Evolutionary conservation across 2,888 invertebrate genomes (phyloP).

Genomic region (Lordiphosa andalusiaca): DNA sequence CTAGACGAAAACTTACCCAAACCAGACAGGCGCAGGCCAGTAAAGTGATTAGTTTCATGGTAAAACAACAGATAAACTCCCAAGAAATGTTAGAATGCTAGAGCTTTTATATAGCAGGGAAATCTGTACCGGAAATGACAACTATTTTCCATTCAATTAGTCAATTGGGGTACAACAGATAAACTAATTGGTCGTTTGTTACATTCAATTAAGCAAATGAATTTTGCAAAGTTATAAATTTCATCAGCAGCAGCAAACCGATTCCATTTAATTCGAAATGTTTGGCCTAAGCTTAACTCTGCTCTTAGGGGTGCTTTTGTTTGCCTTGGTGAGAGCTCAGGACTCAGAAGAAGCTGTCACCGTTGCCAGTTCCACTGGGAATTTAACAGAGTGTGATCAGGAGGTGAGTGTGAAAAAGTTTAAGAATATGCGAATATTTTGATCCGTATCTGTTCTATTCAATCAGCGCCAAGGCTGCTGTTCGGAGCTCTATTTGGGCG

Average conservation of each 20-base stretch:
- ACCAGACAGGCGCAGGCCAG: constrained; percentile 20
- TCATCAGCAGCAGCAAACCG: background rate
- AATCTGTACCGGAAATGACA: constrained; percentile 17
- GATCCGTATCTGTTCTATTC: background rate
- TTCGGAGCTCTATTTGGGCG: constrained; percentile 36
- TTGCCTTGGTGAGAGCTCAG: constrained; percentile 16
- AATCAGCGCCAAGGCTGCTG: constrained; percentile 54
- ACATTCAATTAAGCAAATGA: constrained; percentile 45
- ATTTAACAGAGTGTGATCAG: constrained; percentile 37
- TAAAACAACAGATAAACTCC: background rate
- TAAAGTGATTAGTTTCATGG: constrained; percentile 25
- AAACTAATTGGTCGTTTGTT: constrained; percentile 20
- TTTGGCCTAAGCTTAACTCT: constrained; percentile 5
- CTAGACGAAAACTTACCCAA: constrained; percentile 42
- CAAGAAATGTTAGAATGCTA: background rate
- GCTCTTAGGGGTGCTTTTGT: constrained; percentile 4
- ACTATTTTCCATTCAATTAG: constrained; percentile 39
- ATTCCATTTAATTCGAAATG: constrained; percentile 18
- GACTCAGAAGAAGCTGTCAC: constrained; percentile 25
- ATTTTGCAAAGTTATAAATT: constrained; percentile 48
- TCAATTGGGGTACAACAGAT: constrained; percentile 14
- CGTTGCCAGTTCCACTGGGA: background rate
- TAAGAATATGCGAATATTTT: background rate
- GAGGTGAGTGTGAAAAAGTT: constrained; percentile 28
- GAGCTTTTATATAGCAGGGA: constrained; percentile 15